These are phyloP conservation scores for Metaphire vulgaris DNA, from an alignment of 1,140 invertebrate genomes.

Conservation along the genomic window DNA sequence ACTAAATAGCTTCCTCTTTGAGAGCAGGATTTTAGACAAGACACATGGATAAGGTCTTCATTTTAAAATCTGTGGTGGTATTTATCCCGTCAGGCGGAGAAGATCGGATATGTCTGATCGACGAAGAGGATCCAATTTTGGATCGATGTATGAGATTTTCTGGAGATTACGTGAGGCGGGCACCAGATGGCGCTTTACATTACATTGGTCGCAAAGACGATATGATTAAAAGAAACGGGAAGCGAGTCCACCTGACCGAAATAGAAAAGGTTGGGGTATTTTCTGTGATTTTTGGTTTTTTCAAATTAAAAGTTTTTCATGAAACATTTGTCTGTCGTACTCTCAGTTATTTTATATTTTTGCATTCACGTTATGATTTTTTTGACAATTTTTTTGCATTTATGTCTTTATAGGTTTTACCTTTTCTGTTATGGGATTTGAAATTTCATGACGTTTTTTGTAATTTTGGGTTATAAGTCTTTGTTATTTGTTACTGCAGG, in stretches of 20 bases:
- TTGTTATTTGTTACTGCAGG: not conserved
- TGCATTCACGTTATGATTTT: too few relatives aligned
- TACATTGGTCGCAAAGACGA: slow-evolving; percentile 62
- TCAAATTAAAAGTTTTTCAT: too few relatives aligned
- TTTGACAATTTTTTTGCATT: too few relatives aligned
- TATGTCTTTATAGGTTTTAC: too few relatives aligned
- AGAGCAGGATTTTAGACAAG: too few relatives aligned
- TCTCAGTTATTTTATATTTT: too few relatives aligned
- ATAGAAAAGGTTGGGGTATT: slow-evolving; percentile 60
- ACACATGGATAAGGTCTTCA: too few relatives aligned
- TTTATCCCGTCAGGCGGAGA: slow-evolving; percentile 10
- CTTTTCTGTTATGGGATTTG: too few relatives aligned
- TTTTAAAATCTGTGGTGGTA: not conserved
- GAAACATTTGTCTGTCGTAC: too few relatives aligned
- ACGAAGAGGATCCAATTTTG: slow-evolving; percentile 25
- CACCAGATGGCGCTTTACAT: slow-evolving; percentile 54
- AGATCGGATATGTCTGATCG: slow-evolving; percentile 38
- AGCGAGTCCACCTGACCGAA: slow-evolving; percentile 59
- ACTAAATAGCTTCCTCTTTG: too few relatives aligned
- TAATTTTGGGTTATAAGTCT: not conserved
- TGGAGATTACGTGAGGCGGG: slow-evolving; percentile 59
- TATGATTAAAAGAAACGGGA: slow-evolving; percentile 67
- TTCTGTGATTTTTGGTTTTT: too few relatives aligned
- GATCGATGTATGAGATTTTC: slow-evolving; percentile 55
- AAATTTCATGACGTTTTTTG: too few relatives aligned